phyloP scores from a whole-genome alignment of 2,888 invertebrate species.

The Eilema caniola region DNA sequence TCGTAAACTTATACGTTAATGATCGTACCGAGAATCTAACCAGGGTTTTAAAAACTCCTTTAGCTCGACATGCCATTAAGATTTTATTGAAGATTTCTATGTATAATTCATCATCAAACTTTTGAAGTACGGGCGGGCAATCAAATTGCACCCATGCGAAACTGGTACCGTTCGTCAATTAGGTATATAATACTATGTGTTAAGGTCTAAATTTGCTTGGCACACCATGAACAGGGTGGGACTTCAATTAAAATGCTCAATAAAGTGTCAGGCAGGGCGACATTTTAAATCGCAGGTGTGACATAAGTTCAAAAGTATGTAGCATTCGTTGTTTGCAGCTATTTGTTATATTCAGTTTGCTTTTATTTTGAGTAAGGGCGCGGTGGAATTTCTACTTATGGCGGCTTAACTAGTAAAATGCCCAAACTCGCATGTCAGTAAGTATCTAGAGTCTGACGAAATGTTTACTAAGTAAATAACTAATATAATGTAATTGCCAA shows the following conservation, averaged over 20 bases:
- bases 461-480: not conserved
- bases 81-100: not conserved
- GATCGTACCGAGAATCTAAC: not conserved
- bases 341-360: slow-evolving; percentile 22
- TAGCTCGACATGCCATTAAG: not conserved
- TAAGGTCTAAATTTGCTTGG: slow-evolving; percentile 52
- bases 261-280: slow-evolving; percentile 57
- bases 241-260: slow-evolving; percentile 72
- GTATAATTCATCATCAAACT: not conserved
- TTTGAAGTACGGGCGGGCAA: not conserved
- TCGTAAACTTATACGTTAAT: not conserved
- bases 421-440: not conserved
- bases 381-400: not conserved
- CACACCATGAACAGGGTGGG: slow-evolving; percentile 55
- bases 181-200: slow-evolving; percentile 22
- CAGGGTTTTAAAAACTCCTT: not conserved
- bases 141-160: not conserved
- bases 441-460: not conserved
- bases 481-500: too few relatives aligned
- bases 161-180: not conserved
- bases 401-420: not conserved
- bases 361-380: slow-evolving; percentile 3
- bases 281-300: slow-evolving; percentile 61
- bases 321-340: slow-evolving; percentile 44
- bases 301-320: slow-evolving; percentile 58